Evolutionary conservation across 2,113 vertebrate genomes (phyloP), one percentile per base, ranked within the genome.

Genomic region (Cephalopterus ornatus): DNA sequence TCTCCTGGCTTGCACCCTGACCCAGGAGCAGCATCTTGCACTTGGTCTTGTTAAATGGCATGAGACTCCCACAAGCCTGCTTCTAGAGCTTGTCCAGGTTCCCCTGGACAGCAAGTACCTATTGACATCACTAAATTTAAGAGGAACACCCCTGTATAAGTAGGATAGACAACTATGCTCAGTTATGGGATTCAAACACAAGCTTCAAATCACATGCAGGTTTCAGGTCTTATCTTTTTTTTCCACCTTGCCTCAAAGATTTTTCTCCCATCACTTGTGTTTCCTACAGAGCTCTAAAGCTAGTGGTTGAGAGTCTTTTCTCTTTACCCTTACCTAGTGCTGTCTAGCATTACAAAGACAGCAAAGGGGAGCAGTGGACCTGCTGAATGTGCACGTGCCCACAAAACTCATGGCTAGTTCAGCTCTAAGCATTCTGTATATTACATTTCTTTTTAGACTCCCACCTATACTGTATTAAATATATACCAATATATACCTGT

Each of bases 321-420:
- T 61, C 9, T 23, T 71, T 49, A 33, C 8, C 4, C 23, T 65
- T 66, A 46, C 35, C 13, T 73, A 17, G 24, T 46, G 12, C 12
- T 70, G 35, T 14, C 33, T 39, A 61, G 8, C 19, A 23, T 27
- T 62, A 28, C 12, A 35, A 86, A 53, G n/a, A 33, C 8, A 71
- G 20, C 27, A 70, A 23, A 82, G 12, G 10, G 21, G 22, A 56
- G 7, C 32, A 42, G 37, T 5, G 8, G 42, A 72, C 17, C 11
- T 0, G 0, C 15, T 18, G 26, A 1, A 1, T 41, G 18, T 16
- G 9, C 22, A 3, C 0, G 1, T 28, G n/a, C 26, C 41, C 41
- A 12, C 30, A 66, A 14, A 83, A 27, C 22, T 79, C 35, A 16
- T 24, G 28, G 46, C 47, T 41, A n/a, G 41, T 21, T 65, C 58